Conservation (phyloP, 2,797 vertebrate genomes). For the Morus bassanus region DNA sequence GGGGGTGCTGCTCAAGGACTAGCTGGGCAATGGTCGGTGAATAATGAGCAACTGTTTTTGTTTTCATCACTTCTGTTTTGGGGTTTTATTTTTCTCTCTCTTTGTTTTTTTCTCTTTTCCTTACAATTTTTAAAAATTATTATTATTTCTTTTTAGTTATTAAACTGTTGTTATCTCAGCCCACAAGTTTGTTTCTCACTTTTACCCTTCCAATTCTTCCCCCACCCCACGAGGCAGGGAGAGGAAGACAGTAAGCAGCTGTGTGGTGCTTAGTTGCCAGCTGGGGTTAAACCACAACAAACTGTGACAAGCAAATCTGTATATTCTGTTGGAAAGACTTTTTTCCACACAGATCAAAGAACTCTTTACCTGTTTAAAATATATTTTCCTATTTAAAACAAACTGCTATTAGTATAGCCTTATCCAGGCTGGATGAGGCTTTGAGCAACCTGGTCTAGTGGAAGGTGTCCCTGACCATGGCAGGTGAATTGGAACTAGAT, state of each 20-base stretch:
- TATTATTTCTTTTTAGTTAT: background rate
- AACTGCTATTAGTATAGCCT: background rate
- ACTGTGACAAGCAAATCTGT: background rate
- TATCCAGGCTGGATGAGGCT: background rate
- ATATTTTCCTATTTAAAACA: constrained; percentile 57
- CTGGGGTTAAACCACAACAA: background rate
- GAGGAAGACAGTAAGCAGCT: background rate
- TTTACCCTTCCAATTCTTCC: background rate
- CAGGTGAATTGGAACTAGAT: background rate
- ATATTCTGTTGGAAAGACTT: background rate
- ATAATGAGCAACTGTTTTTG: background rate
- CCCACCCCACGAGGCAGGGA: fast-evolving
- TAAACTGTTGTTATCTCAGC: background rate
- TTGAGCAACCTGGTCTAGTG: too few relatives aligned
- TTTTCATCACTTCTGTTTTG: background rate
- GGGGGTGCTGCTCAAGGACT: background rate
- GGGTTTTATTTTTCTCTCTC: background rate
- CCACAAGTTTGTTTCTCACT: background rate
- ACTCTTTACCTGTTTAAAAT: background rate
- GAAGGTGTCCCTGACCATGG: too few relatives aligned
- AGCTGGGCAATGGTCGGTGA: background rate
- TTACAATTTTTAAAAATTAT: too few relatives aligned
- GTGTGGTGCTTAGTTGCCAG: background rate
- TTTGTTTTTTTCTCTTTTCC: background rate
- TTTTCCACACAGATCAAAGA: background rate